Percentiles rank a stretch among this genome's conserved stretches.
Evolutionary conservation across 2,113 vertebrate species (phyloP).

Genomic region (Falcunculus frontatus): DNA sequence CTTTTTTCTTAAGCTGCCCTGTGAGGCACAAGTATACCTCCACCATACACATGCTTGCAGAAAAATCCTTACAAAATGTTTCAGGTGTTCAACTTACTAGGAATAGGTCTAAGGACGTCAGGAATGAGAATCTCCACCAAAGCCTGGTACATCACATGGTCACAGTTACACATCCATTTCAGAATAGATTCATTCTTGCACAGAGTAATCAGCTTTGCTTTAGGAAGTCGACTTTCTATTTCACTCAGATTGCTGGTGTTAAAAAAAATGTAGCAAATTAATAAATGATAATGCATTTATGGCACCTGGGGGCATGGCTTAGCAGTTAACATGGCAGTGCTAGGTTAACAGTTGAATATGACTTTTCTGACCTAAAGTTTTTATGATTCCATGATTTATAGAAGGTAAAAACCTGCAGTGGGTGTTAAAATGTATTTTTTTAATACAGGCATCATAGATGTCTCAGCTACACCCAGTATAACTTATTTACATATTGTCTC

Average conservation of each 20-base stretch:
- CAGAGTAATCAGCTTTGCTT: constrained; percentile 79
- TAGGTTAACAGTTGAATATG: background rate
- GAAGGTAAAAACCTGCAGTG: constrained; percentile 61
- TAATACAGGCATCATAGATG: constrained; percentile 35
- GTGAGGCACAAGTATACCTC: background rate
- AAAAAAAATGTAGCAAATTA: constrained; percentile 66
- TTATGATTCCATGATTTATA: background rate
- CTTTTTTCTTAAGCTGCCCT: background rate
- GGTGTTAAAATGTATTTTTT: constrained; percentile 54
- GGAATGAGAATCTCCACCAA: constrained; percentile 66
- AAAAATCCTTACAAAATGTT: constrained; percentile 38
- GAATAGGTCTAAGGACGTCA: constrained; percentile 86
- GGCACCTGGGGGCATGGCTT: background rate
- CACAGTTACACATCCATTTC: constrained; percentile 86
- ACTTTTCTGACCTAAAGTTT: background rate
- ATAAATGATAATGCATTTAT: constrained; percentile 57
- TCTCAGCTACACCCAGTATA: constrained; percentile 27
- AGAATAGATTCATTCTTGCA: constrained; percentile 83
- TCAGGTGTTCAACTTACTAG: constrained; percentile 77
- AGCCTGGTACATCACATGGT: constrained; percentile 86
- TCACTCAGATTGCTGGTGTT: constrained; percentile 81
- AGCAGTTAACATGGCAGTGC: background rate
- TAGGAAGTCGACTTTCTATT: constrained; percentile 85
- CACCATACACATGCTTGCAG: background rate
- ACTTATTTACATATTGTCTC: background rate